Evolutionary conservation across 2,113 vertebrate genomes (phyloP).

Genomic region (Sitta europaea): DNA sequence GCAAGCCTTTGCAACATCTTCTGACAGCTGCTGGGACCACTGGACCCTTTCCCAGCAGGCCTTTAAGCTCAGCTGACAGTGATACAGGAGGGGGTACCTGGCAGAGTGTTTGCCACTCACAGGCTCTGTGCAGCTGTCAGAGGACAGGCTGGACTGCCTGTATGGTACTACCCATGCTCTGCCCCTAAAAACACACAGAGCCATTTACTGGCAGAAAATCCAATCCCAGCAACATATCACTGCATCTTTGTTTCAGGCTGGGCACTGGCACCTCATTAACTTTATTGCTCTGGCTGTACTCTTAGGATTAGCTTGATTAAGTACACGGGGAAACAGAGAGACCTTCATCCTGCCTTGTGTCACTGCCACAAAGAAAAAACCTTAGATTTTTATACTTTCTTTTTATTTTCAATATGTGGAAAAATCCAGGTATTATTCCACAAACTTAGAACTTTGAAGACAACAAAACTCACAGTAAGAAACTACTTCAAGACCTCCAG

Average conservation of each 20-base stretch:
- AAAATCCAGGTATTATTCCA: not conserved
- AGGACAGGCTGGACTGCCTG: not conserved
- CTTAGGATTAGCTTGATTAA: not conserved
- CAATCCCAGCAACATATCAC: not conserved
- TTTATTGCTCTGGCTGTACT: not conserved
- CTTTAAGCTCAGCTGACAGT: not conserved
- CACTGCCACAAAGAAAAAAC: not conserved
- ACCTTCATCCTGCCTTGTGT: not conserved
- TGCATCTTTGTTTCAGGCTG: not conserved
- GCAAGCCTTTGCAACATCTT: not conserved
- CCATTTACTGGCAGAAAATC: not conserved
- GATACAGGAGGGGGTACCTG: not conserved
- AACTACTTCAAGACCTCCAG: not conserved
- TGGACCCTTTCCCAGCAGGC: not conserved
- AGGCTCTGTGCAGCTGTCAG: not conserved
- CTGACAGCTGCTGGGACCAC: not conserved
- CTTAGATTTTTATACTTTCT: not conserved
- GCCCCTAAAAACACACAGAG: not conserved
- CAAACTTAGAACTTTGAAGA: not conserved
- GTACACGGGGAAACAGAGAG: not conserved
- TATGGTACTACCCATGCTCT: accelerated
- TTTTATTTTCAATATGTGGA: not conserved
- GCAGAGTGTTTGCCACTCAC: accelerated
- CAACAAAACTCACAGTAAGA: not conserved
- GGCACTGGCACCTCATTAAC: not conserved